Base-by-base conservation (phyloP, 2,113 vertebrate genomes). In the Stegastes partitus region DNA sequence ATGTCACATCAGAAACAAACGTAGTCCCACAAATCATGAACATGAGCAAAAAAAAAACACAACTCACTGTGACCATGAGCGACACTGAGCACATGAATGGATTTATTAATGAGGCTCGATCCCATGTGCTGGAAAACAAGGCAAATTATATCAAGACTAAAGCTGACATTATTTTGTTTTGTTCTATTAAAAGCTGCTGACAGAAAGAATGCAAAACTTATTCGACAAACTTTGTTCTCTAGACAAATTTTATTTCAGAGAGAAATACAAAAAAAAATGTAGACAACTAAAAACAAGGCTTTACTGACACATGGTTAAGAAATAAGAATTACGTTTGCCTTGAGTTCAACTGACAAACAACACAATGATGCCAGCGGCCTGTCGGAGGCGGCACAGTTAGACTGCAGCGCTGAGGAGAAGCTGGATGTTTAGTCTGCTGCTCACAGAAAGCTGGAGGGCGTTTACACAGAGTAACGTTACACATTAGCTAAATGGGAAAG, bases 181-280 rank as follows among this genome's bases (percentile, higher is more conserved):
- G 39, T 42, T 42, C 14, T 14, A 4, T 42, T 12, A 14, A 15
- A 42, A 14, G 39, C 39, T 42, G 39, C 39, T 15, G 11, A 42
- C 39, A 12, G 39, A 42, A 42, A 42, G 37, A 39, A 39, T 6
- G 37, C 1, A 14, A 42, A 42, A 12, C 12, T 42, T 2, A 55
- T 34, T 42, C 8, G 62, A 37, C 23, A 58, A 25, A 23, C 6
- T 28, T 74, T 56, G 54, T 74, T 49, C 28, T 68, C 37, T 67
- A 64, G 85, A 68, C 37, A 83, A 67, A 64, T 37, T 94, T 94
- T 93, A 94, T 93, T 95, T 67, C 50, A 73, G 74, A 90, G 74
- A 68, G 68, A 81, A 77, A 81, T 90, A 91, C 63, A 93, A 89
- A 84, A 77, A 34, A 28, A 72, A 53, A 81, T 23, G 55, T 68